These are phyloP conservation scores for Philereme vetulata DNA, from an alignment of 2,888 invertebrate genomes.

Conservation along the genomic window DNA sequence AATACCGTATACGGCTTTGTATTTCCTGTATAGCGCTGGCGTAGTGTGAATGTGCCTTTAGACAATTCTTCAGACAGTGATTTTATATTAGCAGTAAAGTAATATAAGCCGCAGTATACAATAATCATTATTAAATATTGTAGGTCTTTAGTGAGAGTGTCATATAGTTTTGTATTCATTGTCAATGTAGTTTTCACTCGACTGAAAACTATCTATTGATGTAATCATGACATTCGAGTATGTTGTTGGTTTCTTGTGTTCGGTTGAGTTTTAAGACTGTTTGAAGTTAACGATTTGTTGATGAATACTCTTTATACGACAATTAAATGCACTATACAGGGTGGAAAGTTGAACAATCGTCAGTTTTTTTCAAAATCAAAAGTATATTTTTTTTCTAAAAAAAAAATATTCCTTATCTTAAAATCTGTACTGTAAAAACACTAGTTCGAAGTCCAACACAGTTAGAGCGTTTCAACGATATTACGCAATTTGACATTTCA, in stretches of 20 bases:
- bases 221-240: slow-evolving; percentile 36
- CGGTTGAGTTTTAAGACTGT: slow-evolving; percentile 52
- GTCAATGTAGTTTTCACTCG: slow-evolving; percentile 72
- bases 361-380: too few species aligned
- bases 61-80: slow-evolving; percentile 10
- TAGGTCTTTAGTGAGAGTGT: slow-evolving; percentile 22
- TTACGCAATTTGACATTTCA: too few species aligned
- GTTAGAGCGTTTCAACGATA: too few species aligned
- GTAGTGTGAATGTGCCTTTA: slow-evolving; percentile 6
- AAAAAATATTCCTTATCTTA: too few species aligned
- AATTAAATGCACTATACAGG: too few species aligned
- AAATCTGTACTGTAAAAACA: too few species aligned
- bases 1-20: neutral
- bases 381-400: too few species aligned
- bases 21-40: too few species aligned
- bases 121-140: slow-evolving; percentile 17
- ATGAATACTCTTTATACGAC: slow-evolving; percentile 41
- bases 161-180: slow-evolving; percentile 35
- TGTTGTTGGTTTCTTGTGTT: slow-evolving; percentile 39
- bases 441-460: too few species aligned
- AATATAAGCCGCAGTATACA: slow-evolving; percentile 19
- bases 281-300: slow-evolving; percentile 45
- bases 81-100: slow-evolving; percentile 11
- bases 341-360: too few species aligned
- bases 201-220: slow-evolving; percentile 70